Evolutionary conservation across 1,140 invertebrate species (phyloP), one percentile per base, ranked within the genome.

Genomic region (Cephus cinctus): DNA sequence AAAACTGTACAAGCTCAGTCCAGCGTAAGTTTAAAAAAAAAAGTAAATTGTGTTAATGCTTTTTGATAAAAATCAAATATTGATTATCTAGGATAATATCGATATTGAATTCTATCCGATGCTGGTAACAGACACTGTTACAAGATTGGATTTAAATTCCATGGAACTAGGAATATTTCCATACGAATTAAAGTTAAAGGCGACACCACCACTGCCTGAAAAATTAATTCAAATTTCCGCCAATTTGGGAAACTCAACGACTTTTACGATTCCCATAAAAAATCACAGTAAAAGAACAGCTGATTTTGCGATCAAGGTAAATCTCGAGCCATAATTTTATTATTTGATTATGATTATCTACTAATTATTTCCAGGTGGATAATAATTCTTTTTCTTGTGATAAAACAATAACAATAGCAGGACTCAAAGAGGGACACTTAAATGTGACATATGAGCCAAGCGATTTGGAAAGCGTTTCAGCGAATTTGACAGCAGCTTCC

Each of bases 161-260:
- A 5, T 46, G 6, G 35, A 47, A 40, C 30, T 66, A 2, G 65
- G 63, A n/a, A 15, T 25, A 23, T 58, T 54, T 30, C 62, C 54
- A 3, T 66, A 66, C 11, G 55, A 65, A 47, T 42, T 68, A 20
- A 52, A 52, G 32, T 50, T 68, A 12, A 57, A 45, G 35, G 63
- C 57, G 1, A 32, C 12, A 2, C 12, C 56, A 5, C 69, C 76
- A 43, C 66, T 70, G 1, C 65, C 74, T n/a, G 77, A 79, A 46
- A 78, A 75, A 44, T 65, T 68, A 49, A 75, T 69, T 19, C 75
- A 49, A 4, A 67, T 78, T 59, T 58, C 21, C 48, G 58, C 56
- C 11, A 42, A 20, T 14, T 47, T 59, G 35, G 69, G 54, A 34
- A 12, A 12, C 30, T 30, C 18, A 2, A 19, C n/a, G 5, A 50